phyloP scores from a whole-genome alignment of 2,113 vertebrate species.

The Cairina moschata region DNA sequence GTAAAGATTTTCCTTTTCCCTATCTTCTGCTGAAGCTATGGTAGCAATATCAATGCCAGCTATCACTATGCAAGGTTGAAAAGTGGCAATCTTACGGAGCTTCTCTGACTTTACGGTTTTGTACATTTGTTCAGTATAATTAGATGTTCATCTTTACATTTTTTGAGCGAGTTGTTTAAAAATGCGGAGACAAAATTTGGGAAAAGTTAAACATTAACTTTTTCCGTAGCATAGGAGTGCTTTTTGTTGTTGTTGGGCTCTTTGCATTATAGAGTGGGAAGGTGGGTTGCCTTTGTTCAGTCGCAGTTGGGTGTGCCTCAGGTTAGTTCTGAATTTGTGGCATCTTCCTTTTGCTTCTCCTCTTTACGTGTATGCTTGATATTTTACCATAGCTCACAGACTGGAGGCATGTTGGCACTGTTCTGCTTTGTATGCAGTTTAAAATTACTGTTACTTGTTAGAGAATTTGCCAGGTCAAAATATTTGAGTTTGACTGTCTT shows the following conservation, averaged over 20 bases:
- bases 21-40: conserved; percentile 48
- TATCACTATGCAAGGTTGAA: conserved; percentile 66
- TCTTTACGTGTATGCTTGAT: conserved; percentile 10
- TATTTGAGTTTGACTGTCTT: conserved; percentile 69
- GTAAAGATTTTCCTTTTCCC: conserved; percentile 5
- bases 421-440: conserved; percentile 59
- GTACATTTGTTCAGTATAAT: background rate
- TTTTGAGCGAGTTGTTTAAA: background rate
- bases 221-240: background rate
- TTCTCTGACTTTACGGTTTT: conserved; percentile 27
- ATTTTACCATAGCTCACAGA: conserved; percentile 67
- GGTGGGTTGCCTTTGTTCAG: background rate
- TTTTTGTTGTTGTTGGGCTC: background rate
- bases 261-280: background rate
- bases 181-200: background rate
- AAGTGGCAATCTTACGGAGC: conserved; percentile 49
- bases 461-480: conserved; percentile 59
- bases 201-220: background rate
- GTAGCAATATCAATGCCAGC: conserved; percentile 60
- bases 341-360: conserved; percentile 40
- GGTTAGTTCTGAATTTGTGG: background rate
- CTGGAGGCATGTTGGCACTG: conserved; percentile 62
- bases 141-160: background rate
- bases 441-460: conserved; percentile 65
- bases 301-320: background rate